Evolutionary conservation across 2,888 invertebrate species (phyloP), one percentile per base, ranked within the genome.

Genomic region (Melitaea athalia): DNA sequence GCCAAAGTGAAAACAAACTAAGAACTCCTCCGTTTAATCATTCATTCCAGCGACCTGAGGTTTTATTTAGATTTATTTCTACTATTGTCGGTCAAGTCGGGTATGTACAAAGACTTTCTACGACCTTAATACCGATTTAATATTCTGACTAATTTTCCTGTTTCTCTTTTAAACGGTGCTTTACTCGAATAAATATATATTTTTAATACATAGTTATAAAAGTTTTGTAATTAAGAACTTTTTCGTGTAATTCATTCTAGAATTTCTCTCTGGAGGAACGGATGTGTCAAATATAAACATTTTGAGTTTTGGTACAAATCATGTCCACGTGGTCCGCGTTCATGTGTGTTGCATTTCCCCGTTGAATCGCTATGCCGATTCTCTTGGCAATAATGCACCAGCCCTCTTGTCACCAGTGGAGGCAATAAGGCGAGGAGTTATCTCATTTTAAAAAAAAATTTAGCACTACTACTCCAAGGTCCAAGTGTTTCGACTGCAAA

Each of bases 1-100:
- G 81, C 86, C 81, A 86, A 88, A 89, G 89, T 90, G 89, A 90
- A 90, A 91, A 90, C 90, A 89, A 91, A 91, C 90, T 85, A 89
- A 88, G 85, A 83, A 85, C 84, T 84, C 84, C 83, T 81, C 79
- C 84, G 85, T 85, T 91, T 91, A 92, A 92, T 91, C 88, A 91
- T 90, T 91, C 91, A 91, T 89, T 86, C 77, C 75, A 69, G 68
- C 81, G 78, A 79, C 79, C 75, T 72, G 78, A 77, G 81, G 80
- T 78, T 80, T 86, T 81, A 90, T 91, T 89, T 84, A 86, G 89
- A 91, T 91, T 89, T 90, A 91, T 91, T 78, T 79, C 75, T 75
- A 77, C 80, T 82, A 83, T 84, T 82, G 84, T 84, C 83, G 82
- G 81, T 84, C 83, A 82, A 83, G 77, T 76, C 62, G 50, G 2